Evolutionary conservation across 2,888 invertebrate species (phyloP).

Genomic region (Podabrus alpinus): DNA sequence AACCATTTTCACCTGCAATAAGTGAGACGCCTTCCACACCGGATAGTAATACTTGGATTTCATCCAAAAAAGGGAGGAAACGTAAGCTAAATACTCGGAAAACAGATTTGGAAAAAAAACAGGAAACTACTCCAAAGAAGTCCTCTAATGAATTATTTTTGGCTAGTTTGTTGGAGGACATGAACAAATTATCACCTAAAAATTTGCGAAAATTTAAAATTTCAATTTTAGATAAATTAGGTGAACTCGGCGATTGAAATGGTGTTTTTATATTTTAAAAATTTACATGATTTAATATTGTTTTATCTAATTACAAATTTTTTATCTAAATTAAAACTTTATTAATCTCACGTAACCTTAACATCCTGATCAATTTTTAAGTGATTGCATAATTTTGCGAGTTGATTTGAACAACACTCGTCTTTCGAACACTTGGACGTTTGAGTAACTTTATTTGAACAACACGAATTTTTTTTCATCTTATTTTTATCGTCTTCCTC

Average conservation of each 20-base stretch:
- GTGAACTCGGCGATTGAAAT: not conserved
- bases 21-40: not conserved
- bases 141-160: not conserved
- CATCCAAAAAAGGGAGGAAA: not conserved
- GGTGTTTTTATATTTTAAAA: no score
- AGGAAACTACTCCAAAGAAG: not conserved
- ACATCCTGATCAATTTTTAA: not conserved
- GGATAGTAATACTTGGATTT: not conserved
- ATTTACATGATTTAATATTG: no score
- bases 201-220: not conserved
- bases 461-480: not conserved
- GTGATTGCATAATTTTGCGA: not conserved
- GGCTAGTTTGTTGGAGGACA: not conserved
- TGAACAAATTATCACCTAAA: not conserved
- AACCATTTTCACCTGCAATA: not conserved
- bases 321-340: not conserved
- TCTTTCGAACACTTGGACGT: not conserved
- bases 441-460: not conserved
- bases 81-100: not conserved
- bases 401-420: not conserved
- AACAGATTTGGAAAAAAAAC: not conserved
- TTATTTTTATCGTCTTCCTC: constrained; percentile 52
- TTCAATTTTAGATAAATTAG: not conserved
- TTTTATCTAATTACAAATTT: no score
- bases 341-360: not conserved